These are phyloP conservation scores for Ephydatia muelleri DNA, from an alignment of 37 sponge, comb jelly and placozoan species.

Conservation along the genomic window DNA sequence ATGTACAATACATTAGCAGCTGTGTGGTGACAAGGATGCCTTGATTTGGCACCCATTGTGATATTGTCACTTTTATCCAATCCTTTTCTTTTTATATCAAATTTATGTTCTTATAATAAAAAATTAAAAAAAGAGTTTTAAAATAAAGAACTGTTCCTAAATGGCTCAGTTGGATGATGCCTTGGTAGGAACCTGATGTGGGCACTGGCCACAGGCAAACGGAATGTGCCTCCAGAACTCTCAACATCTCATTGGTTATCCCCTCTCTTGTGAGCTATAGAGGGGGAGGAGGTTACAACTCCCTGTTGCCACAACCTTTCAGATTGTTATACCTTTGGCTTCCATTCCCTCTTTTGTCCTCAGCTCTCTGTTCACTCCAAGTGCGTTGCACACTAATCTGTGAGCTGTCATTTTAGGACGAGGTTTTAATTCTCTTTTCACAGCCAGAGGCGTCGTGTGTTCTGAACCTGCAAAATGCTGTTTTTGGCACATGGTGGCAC, in stretches of 20 bases:
- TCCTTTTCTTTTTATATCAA: neutral
- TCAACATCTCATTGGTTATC: too few relatives aligned
- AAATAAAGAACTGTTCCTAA: neutral
- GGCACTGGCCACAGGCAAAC: too few relatives aligned
- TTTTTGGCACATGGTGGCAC: neutral
- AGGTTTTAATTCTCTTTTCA: neutral
- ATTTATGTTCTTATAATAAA: neutral
- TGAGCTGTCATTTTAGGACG: constrained; percentile 49
- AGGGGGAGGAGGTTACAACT: too few relatives aligned
- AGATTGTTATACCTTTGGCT: constrained; percentile 3
- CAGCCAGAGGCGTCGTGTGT: neutral
- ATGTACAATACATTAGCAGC: neutral
- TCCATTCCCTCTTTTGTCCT: constrained; percentile 10
- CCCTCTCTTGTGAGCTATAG: too few relatives aligned
- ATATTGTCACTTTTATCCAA: constrained; percentile 1
- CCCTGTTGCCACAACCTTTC: too few relatives aligned
- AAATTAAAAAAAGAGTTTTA: neutral
- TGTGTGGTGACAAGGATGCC: neutral
- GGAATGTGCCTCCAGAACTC: too few relatives aligned
- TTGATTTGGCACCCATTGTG: neutral
- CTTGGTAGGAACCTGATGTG: too few relatives aligned
- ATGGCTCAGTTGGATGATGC: too few relatives aligned
- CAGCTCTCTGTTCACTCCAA: constrained; percentile 47
- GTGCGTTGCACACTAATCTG: constrained; percentile 58
- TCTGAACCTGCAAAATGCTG: neutral